phyloP scores from a whole-genome alignment of 2,888 invertebrate species.

The Dinocampus coccinellae region DNA sequence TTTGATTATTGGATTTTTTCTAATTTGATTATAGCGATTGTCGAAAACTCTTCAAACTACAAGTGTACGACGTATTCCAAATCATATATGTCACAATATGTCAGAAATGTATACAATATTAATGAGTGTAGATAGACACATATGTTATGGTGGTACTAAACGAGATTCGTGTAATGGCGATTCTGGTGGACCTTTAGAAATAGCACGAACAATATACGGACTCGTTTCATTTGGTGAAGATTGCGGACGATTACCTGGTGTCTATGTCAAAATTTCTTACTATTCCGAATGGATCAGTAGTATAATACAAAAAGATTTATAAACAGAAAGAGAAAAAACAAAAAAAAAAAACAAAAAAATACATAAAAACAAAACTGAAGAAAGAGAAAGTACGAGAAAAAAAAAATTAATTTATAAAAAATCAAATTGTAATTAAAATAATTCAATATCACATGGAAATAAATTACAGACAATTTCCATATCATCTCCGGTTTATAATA shows the following conservation, averaged over 20 bases:
- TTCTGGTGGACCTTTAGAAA: slow-evolving; percentile 55
- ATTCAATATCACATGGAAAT: too few species aligned
- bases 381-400: neutral
- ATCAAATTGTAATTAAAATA: too few species aligned
- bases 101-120: slow-evolving; percentile 32
- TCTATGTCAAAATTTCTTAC: slow-evolving; percentile 48
- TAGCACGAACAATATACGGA: slow-evolving; percentile 47
- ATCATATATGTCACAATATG: slow-evolving; percentile 44
- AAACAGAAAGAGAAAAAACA: neutral
- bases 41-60: slow-evolving; percentile 11
- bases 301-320: neutral
- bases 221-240: slow-evolving; percentile 54
- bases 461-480: too few species aligned
- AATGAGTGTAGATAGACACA: slow-evolving; percentile 33
- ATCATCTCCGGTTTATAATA: too few species aligned
- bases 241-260: slow-evolving; percentile 50
- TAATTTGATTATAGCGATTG: neutral
- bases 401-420: neutral
- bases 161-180: slow-evolving; percentile 54
- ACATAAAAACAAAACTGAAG: neutral
- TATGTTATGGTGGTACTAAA: slow-evolving; percentile 49
- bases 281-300: slow-evolving; percentile 51
- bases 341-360: neutral
- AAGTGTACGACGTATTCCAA: slow-evolving; percentile 35
- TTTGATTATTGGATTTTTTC: neutral